A percentile compares a stretch with the other conserved stretches of the same genome.
These are phyloP conservation scores for Sphaeridia pumilis DNA, from an alignment of 2,888 invertebrate species.

Conservation along the genomic window DNA sequence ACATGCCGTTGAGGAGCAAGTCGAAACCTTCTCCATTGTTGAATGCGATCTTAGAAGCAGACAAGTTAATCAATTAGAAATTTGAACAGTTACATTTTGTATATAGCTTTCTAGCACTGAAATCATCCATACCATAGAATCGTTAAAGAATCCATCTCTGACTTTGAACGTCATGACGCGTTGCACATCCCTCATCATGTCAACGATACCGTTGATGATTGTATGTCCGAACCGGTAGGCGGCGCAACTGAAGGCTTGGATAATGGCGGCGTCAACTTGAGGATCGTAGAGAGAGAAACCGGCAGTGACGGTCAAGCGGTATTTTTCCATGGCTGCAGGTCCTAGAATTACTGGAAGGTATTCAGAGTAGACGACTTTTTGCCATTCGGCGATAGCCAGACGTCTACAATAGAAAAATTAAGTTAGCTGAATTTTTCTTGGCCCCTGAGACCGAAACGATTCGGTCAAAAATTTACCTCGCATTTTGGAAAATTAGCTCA, in stretches of 20 bases:
- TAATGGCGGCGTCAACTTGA: slow-evolving; percentile 24
- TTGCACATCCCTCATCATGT: slow-evolving; percentile 25
- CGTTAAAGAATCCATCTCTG: slow-evolving; percentile 30
- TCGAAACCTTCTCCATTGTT: slow-evolving; percentile 31
- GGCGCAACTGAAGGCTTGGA: slow-evolving; percentile 31
- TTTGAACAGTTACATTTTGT: no score
- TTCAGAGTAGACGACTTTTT: slow-evolving; percentile 31
- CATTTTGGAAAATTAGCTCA: slow-evolving; percentile 32
- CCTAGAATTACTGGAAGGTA: slow-evolving; percentile 33
- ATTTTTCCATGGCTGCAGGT: slow-evolving; percentile 20
- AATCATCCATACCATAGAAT: background rate
- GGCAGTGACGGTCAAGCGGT: slow-evolving; percentile 19
- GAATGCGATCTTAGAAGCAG: slow-evolving; percentile 20
- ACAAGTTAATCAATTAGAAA: background rate
- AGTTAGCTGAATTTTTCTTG: no score
- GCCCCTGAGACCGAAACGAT: no score
- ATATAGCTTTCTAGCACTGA: background rate
- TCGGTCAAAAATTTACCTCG: slow-evolving; percentile 8
- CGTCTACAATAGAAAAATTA: no score
- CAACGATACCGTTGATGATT: slow-evolving; percentile 28
- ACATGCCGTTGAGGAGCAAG: slow-evolving; percentile 27
- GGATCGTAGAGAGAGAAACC: slow-evolving; percentile 25
- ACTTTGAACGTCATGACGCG: slow-evolving; percentile 23
- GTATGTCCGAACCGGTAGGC: slow-evolving; percentile 34
- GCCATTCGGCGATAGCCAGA: slow-evolving; percentile 31